These are phyloP conservation scores for Mixornis gularis DNA, from an alignment of 2,113 vertebrate genomes.

Conservation along the genomic window DNA sequence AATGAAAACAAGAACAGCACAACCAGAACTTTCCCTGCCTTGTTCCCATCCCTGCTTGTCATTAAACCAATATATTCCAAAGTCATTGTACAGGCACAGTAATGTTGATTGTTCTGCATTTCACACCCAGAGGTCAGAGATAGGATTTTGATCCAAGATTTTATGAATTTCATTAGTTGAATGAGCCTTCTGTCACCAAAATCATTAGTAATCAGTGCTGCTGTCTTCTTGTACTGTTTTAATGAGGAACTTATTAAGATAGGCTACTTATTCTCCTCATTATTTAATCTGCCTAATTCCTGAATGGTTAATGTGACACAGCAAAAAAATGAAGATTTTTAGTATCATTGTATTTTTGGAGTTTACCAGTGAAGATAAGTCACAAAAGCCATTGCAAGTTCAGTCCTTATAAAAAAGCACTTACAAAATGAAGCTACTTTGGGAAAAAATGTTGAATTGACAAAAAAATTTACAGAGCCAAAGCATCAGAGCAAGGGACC, in stretches of 20 bases:
- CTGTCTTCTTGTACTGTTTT: not conserved
- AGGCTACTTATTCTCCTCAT: not conserved
- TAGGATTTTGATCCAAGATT: constrained; percentile 39
- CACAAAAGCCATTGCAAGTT: not conserved
- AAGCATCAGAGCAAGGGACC: not conserved
- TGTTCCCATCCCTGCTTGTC: not conserved
- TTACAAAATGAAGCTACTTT: not conserved
- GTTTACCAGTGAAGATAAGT: not conserved
- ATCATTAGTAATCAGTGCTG: constrained; percentile 33
- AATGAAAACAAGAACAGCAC: not conserved
- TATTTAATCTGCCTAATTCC: constrained; percentile 17
- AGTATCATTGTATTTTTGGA: not conserved
- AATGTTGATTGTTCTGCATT: constrained; percentile 26
- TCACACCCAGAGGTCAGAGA: constrained; percentile 59
- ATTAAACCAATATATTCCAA: not conserved
- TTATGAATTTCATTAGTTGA: constrained; percentile 53
- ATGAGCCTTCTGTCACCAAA: constrained; percentile 46
- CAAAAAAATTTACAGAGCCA: not conserved
- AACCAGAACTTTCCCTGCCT: not conserved
- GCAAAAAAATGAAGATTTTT: not conserved
- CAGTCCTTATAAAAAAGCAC: not conserved
- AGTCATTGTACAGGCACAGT: not conserved
- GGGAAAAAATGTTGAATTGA: not conserved
- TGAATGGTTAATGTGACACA: not conserved
- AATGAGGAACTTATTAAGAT: constrained; percentile 12